phyloP scores from a whole-genome alignment of 2,797 vertebrate species.

The Gobio occitaniae region DNA sequence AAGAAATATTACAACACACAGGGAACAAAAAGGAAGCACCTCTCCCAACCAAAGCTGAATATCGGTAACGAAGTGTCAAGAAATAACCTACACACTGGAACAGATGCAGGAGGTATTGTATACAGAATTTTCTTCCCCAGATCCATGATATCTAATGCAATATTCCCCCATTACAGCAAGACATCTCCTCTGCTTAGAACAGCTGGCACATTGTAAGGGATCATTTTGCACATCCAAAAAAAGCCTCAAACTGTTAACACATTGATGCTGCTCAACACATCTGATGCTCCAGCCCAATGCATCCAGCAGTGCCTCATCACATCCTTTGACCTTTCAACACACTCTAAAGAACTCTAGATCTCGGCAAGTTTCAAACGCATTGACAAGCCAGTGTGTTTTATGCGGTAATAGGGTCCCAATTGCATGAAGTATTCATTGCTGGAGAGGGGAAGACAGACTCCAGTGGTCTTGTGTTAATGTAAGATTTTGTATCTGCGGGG shows the following conservation, averaged over 20 bases:
- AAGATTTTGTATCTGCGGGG: conserved; percentile 36
- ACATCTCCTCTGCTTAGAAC: conserved; percentile 43
- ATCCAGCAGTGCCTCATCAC: conserved; percentile 52
- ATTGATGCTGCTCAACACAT: conserved; percentile 48
- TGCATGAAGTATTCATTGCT: conserved; percentile 37
- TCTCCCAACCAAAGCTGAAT: conserved; percentile 40
- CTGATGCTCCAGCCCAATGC: conserved; percentile 29
- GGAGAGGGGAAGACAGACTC: conserved; percentile 45
- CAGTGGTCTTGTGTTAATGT: conserved; percentile 42
- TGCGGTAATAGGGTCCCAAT: conserved; percentile 56
- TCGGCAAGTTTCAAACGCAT: conserved; percentile 48
- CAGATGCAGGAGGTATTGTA: conserved; percentile 31
- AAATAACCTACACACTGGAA: conserved; percentile 27
- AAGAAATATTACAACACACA: conserved; percentile 63
- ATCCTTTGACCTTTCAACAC: conserved; percentile 58
- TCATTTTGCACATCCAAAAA: conserved; percentile 58
- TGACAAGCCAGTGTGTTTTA: conserved; percentile 42
- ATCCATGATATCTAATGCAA: conserved; percentile 48
- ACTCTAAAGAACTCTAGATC: conserved; percentile 46
- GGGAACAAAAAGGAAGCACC: conserved; percentile 52
- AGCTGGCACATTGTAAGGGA: conserved; percentile 52
- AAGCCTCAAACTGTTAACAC: conserved; percentile 55
- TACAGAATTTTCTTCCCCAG: conserved; percentile 37
- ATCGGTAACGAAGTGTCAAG: conserved; percentile 41
- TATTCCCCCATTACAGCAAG: conserved; percentile 49